These are phyloP conservation scores for Gephyroberyx darwinii DNA, from an alignment of 2,797 vertebrate species.

Conservation along the genomic window DNA sequence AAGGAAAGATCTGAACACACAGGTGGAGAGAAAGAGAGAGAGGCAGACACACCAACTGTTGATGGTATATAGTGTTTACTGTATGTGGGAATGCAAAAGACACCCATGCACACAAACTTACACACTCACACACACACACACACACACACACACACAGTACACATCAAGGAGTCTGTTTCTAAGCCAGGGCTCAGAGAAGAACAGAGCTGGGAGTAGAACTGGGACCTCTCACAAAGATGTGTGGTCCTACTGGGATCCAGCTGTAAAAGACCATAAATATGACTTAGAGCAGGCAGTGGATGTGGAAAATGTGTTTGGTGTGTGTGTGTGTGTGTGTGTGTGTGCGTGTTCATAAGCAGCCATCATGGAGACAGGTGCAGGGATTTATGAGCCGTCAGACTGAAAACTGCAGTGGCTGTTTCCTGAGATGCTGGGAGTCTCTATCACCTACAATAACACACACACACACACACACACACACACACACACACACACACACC, in stretches of 20 bases:
- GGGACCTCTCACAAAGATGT: conserved; percentile 17
- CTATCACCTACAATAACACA: conserved; percentile 30
- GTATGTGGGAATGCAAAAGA: conserved; percentile 5
- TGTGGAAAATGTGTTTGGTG: conserved; percentile 5
- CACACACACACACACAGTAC: neutral
- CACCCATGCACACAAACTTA: neutral
- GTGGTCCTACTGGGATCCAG: conserved; percentile 18
- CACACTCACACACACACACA: conserved; percentile 16
- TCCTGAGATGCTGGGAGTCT: conserved; percentile 39
- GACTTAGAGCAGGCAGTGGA: neutral
- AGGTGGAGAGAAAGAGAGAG: no score
- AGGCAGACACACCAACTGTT: conserved; percentile 22
- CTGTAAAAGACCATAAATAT: conserved; percentile 32
- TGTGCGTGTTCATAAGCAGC: conserved; percentile 7
- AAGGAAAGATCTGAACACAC: no score
- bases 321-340: conserved; percentile 9
- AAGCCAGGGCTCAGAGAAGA: no score
- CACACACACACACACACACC: no score
- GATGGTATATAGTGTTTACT: neutral
- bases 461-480: neutral
- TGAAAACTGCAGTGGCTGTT: conserved; percentile 1
- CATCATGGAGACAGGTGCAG: conserved; percentile 37
- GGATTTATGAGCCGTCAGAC: conserved; percentile 48
- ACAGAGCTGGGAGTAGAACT: neutral
- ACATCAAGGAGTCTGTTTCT: neutral